Conservation (phyloP, 2,888 invertebrate genomes). For the Drosophila gaucha region DNA sequence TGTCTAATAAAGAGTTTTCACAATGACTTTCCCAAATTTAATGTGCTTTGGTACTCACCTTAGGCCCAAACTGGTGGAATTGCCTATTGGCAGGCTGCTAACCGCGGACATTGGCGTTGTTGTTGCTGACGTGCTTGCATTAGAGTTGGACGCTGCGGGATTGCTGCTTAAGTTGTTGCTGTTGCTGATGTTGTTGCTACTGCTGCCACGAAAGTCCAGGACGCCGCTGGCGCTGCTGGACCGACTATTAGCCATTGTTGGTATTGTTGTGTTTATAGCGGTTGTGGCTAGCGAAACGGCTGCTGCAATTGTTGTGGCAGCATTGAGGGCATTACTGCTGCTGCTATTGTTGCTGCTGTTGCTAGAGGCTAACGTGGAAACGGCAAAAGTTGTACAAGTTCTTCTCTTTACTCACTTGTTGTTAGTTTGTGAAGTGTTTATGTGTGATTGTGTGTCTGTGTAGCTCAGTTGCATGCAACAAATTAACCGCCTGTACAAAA, state of each 20-base stretch:
- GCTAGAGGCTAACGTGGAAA: slow-evolving; percentile 60
- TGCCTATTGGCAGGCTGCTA: slow-evolving; percentile 41
- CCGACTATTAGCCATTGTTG: slow-evolving; percentile 62
- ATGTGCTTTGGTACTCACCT: slow-evolving; percentile 59
- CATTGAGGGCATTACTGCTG: slow-evolving; percentile 57
- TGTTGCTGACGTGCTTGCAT: slow-evolving; percentile 37
- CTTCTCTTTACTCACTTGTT: slow-evolving; percentile 29
- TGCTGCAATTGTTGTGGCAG: slow-evolving; percentile 69
- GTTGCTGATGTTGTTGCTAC: slow-evolving; percentile 23
- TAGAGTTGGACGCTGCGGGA: slow-evolving; percentile 21
- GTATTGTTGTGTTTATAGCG: slow-evolving; percentile 70
- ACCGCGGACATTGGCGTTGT: slow-evolving; percentile 54
- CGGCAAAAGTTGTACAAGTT: slow-evolving; percentile 51
- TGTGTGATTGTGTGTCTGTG: slow-evolving; percentile 13
- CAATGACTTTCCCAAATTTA: neutral
- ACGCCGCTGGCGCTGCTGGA: slow-evolving; percentile 47
- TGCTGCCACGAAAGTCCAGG: slow-evolving; percentile 53
- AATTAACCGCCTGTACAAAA: neutral
- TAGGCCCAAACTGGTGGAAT: slow-evolving; percentile 49
- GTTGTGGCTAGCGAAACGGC: slow-evolving; percentile 68
- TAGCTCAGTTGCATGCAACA: slow-evolving; percentile 22
- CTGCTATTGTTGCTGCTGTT: slow-evolving; percentile 57
- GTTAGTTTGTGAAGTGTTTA: slow-evolving; percentile 33
- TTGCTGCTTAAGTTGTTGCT: slow-evolving; percentile 31
- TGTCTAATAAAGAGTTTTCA: slow-evolving; percentile 45